Percentiles rank a stretch among this genome's conserved stretches.
Conservation (phyloP, 2,888 invertebrate species). For the Andrena marginata region DNA sequence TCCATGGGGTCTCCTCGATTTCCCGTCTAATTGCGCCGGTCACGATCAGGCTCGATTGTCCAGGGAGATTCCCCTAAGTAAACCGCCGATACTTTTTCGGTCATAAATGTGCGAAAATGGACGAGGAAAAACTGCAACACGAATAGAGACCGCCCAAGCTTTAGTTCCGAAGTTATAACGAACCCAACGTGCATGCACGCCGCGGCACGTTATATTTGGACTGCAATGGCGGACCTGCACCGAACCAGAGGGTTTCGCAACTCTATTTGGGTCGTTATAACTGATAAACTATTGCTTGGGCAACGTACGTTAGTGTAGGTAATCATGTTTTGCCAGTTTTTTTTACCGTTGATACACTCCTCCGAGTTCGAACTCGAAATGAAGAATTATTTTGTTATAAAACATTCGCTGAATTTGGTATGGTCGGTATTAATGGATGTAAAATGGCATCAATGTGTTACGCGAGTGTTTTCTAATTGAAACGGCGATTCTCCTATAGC, state of each 20-base stretch:
- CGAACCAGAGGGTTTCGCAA: too few relatives aligned
- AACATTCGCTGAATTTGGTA: too few relatives aligned
- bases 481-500: not conserved
- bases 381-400: too few relatives aligned
- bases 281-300: too few relatives aligned
- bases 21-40: not conserved
- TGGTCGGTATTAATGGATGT: too few relatives aligned
- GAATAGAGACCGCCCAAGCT: not conserved
- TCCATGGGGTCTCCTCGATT: constrained; percentile 8
- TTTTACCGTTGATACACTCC: too few relatives aligned
- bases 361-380: too few relatives aligned
- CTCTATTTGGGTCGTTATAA: too few relatives aligned
- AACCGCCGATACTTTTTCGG: not conserved
- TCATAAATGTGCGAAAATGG: not conserved
- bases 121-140: not conserved
- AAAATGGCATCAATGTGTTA: not conserved
- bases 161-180: not conserved
- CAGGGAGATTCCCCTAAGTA: not conserved
- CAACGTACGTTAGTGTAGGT: too few relatives aligned
- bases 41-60: not conserved
- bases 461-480: constrained; percentile 1
- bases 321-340: too few relatives aligned
- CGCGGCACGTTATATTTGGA: not conserved
- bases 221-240: not conserved
- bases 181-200: not conserved